phyloP scores from a whole-genome alignment of 2,797 vertebrate genomes.

The Scarus forsteni region DNA sequence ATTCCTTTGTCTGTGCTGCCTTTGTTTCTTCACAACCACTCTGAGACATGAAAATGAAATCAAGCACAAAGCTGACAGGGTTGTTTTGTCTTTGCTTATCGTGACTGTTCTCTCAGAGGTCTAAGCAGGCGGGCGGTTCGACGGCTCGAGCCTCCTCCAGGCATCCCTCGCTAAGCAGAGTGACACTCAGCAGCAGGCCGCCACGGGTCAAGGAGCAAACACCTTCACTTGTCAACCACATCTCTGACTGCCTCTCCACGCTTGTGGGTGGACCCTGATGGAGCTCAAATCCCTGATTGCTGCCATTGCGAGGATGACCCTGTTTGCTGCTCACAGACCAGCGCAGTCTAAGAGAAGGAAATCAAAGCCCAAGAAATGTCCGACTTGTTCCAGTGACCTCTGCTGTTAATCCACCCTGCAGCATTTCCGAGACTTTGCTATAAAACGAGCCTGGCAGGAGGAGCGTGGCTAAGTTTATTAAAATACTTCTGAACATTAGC shows the following conservation, averaged over 20 bases:
- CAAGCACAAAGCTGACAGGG: conserved; percentile 45
- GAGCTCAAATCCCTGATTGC: conserved; percentile 33
- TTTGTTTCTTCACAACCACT: conserved; percentile 51
- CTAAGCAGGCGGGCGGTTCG: conserved; percentile 20
- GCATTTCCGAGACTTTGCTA: conserved; percentile 17
- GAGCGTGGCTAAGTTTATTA: not conserved
- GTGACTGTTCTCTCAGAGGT: conserved; percentile 40
- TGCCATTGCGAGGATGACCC: conserved; percentile 30
- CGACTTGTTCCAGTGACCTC: not conserved
- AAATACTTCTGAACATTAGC: conserved; percentile 15
- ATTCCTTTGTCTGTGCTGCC: conserved; percentile 47
- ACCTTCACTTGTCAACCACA: conserved; percentile 70
- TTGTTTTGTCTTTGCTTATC: conserved; percentile 64
- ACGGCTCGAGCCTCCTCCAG: conserved; percentile 30
- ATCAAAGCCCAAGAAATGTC: conserved; percentile 40
- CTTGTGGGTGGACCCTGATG: conserved; percentile 53
- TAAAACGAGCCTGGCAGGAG: not conserved
- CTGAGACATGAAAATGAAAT: conserved; percentile 38
- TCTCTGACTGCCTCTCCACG: conserved; percentile 67
- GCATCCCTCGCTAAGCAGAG: conserved; percentile 53
- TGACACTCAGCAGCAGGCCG: conserved; percentile 59
- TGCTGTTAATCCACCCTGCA: conserved; percentile 24
- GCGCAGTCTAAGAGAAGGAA: conserved; percentile 44
- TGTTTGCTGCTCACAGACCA: conserved; percentile 31
- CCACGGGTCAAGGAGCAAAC: conserved; percentile 78